Evolutionary conservation across 2,113 vertebrate genomes (phyloP).

Genomic region (Alligator sinensis): DNA sequence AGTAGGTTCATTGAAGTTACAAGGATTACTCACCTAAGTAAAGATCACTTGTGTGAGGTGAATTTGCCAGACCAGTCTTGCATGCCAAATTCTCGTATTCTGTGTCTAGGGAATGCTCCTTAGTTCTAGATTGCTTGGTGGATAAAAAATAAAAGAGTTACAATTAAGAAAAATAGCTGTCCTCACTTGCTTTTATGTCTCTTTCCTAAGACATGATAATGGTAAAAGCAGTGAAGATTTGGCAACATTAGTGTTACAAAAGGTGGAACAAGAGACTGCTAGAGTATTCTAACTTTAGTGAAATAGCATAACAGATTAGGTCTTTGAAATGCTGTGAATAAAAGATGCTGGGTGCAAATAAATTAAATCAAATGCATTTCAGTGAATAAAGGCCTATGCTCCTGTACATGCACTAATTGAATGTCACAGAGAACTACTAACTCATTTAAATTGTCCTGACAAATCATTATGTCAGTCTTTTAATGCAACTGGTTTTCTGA

Average conservation of each 20-base stretch:
- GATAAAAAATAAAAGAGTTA: neutral
- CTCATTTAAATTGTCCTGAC: neutral
- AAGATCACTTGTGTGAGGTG: neutral
- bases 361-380: neutral
- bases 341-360: neutral
- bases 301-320: rapidly evolving
- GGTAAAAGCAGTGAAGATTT: neutral
- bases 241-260: neutral
- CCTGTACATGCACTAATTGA: neutral
- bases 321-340: conserved; percentile 1
- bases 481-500: neutral
- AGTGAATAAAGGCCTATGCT: neutral
- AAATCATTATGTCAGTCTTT: neutral
- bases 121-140: neutral
- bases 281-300: neutral
- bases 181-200: neutral
- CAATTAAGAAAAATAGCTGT: neutral
- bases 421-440: conserved; percentile 4
- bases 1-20: neutral
- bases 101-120: neutral
- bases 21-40: neutral
- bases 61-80: neutral
- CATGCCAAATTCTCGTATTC: neutral
- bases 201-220: neutral
- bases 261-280: neutral